Conservation (phyloP, 2,113 vertebrate species). For the Muntiacus reevesi region DNA sequence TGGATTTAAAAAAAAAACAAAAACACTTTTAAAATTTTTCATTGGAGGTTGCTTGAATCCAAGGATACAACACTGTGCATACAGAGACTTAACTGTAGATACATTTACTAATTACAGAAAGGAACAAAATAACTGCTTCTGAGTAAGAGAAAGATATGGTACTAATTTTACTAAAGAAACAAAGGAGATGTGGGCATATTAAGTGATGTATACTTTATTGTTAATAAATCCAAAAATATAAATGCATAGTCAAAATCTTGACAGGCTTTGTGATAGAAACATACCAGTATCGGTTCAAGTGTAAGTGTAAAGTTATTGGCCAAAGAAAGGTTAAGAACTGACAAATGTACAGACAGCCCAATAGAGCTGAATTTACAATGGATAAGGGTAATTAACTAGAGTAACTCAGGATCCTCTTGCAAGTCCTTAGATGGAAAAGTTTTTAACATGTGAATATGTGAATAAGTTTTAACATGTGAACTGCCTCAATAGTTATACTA, state of each 20-base stretch:
- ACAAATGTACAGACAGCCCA: background rate
- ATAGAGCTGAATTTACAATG: background rate
- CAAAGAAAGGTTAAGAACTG: background rate
- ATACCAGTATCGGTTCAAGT: fast-evolving
- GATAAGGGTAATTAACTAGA: background rate
- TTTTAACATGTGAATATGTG: background rate
- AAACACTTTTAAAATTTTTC: fast-evolving
- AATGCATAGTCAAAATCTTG: background rate
- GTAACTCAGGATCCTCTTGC: background rate
- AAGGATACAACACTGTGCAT: background rate
- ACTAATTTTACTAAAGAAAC: background rate
- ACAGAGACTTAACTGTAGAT: background rate
- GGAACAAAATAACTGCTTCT: background rate
- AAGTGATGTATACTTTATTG: background rate
- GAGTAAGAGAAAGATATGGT: background rate
- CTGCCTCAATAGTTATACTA: background rate
- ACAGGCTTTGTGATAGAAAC: background rate
- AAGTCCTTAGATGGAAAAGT: background rate
- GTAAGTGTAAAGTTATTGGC: background rate
- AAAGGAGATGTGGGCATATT: background rate
- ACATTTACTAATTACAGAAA: background rate
- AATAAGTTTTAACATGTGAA: background rate
- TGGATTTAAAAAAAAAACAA: background rate
- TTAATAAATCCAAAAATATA: background rate
- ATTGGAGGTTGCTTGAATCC: background rate